Percentiles rank a stretch among this genome's conserved stretches.
Conservation (phyloP, 1,140 invertebrate species). For the Eriosoma lanigerum region DNA sequence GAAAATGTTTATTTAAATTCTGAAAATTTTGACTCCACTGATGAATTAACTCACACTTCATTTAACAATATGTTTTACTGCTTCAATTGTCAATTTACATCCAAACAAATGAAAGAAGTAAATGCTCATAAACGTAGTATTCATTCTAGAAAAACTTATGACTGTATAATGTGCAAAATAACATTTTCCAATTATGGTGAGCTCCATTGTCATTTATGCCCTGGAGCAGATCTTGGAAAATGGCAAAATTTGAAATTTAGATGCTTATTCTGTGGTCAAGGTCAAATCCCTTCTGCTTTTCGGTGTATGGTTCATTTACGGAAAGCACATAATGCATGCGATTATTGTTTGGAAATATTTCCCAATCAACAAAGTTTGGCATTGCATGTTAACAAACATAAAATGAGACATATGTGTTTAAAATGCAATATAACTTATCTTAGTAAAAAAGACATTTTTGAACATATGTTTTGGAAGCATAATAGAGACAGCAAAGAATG, state of each 20-base stretch:
- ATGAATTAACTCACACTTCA: constrained; percentile 61
- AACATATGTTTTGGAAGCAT: constrained; percentile 88
- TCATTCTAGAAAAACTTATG: constrained; percentile 76
- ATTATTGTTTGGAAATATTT: constrained; percentile 79
- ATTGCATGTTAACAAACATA: constrained; percentile 86
- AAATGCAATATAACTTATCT: constrained; percentile 80
- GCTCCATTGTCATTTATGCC: constrained; percentile 79
- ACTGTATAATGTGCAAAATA: constrained; percentile 82
- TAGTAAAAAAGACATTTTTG: constrained; percentile 82
- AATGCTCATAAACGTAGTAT: constrained; percentile 81
- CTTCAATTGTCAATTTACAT: constrained; percentile 78
- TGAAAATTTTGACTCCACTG: constrained; percentile 67
- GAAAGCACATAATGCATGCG: constrained; percentile 78
- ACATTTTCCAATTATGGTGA: constrained; percentile 84
- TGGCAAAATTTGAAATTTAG: constrained; percentile 65
- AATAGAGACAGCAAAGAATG: constrained; percentile 82
- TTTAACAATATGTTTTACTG: constrained; percentile 72
- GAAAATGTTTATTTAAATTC: constrained; percentile 70
- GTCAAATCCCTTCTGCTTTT: constrained; percentile 78
- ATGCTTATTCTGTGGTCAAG: constrained; percentile 73
- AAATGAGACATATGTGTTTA: constrained; percentile 80
- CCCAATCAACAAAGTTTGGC: constrained; percentile 75
- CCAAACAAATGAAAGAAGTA: constrained; percentile 75
- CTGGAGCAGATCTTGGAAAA: constrained; percentile 61
- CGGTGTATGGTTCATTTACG: constrained; percentile 81